Percentiles rank a stretch among this genome's conserved stretches.
phyloP scores from a whole-genome alignment of 2,888 invertebrate genomes.

The Tromatobia lineatoria region DNA sequence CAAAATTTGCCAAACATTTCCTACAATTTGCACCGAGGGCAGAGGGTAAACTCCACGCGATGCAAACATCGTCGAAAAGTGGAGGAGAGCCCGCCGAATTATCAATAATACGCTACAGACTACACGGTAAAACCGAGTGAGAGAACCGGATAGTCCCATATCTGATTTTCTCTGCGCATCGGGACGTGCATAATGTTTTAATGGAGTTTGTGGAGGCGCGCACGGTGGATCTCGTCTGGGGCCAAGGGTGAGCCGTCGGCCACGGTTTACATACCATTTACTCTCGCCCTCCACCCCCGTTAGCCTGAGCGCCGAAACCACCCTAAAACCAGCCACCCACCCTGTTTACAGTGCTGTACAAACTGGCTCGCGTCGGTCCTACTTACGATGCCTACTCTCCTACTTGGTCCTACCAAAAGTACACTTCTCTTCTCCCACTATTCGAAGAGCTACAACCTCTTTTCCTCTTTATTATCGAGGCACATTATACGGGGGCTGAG shows the following conservation, averaged over 20 bases:
- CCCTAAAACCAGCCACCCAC: constrained; percentile 65
- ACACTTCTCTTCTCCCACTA: neutral
- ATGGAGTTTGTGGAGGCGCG: constrained; percentile 84
- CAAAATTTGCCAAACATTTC: constrained; percentile 23
- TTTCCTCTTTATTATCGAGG: no score
- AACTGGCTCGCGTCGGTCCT: constrained; percentile 79
- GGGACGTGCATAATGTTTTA: constrained; percentile 85
- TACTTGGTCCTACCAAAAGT: constrained; percentile 31
- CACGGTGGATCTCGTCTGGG: constrained; percentile 69
- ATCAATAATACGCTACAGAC: constrained; percentile 51
- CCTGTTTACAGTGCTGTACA: constrained; percentile 84
- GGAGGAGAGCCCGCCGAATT: constrained; percentile 46
- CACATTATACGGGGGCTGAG: no score
- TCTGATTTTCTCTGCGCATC: constrained; percentile 85
- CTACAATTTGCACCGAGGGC: constrained; percentile 1
- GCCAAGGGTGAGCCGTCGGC: constrained; percentile 79
- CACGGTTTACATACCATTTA: constrained; percentile 85
- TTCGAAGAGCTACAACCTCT: no score
- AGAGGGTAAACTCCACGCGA: neutral
- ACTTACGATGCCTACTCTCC: constrained; percentile 73
- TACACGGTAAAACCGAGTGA: constrained; percentile 30
- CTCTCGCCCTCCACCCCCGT: constrained; percentile 82
- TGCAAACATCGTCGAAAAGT: constrained; percentile 41
- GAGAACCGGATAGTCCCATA: constrained; percentile 77
- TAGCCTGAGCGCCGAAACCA: constrained; percentile 67